Evolutionary conservation across 2,113 vertebrate species (phyloP).

Genomic region (Desmodus rotundus): DNA sequence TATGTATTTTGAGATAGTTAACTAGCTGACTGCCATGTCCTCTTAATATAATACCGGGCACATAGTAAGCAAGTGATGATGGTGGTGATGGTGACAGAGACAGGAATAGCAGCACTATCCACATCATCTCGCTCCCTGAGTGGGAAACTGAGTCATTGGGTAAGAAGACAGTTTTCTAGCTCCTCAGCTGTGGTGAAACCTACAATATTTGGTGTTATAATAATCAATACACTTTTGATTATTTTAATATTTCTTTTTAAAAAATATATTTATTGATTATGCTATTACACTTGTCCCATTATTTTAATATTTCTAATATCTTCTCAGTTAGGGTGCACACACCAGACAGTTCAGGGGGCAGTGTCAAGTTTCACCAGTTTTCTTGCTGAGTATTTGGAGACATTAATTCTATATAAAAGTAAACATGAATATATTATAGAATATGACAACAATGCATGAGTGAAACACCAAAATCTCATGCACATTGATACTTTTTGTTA

Average conservation of each 20-base stretch:
- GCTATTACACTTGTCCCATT: no score
- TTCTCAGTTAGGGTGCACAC: neutral
- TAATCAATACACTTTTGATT: neutral
- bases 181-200: neutral
- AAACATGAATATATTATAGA: neutral
- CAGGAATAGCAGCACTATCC: no score
- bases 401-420: neutral
- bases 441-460: neutral
- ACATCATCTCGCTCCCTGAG: neutral
- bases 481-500: neutral
- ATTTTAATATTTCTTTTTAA: neutral
- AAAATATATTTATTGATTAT: no score
- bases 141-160: neutral
- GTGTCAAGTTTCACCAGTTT: neutral
- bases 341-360: fast-evolving
- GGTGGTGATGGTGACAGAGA: neutral
- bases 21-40: neutral
- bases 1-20: neutral
- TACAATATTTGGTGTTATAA: neutral
- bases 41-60: neutral
- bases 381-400: neutral
- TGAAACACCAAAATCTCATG: neutral
- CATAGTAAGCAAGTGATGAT: neutral
- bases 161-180: neutral
- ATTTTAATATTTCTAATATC: neutral